These are phyloP conservation scores for Agapostemon virescens DNA, from an alignment of 2,888 invertebrate species.

Conservation along the genomic window DNA sequence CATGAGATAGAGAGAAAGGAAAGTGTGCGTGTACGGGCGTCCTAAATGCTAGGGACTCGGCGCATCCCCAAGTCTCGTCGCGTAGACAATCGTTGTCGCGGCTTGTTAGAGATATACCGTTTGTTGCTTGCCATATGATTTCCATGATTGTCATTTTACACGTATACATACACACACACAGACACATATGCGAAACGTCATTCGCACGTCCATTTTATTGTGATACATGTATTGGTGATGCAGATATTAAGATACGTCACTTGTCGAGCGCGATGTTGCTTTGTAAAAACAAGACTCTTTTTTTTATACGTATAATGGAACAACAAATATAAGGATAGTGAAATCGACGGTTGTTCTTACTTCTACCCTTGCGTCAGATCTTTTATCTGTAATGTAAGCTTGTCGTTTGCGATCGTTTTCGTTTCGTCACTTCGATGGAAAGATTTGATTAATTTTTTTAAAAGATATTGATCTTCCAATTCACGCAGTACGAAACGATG, in stretches of 20 bases:
- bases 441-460: too few species aligned
- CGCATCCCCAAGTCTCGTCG: slow-evolving; percentile 26
- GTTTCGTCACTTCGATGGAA: too few species aligned
- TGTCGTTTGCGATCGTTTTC: too few species aligned
- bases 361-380: background rate
- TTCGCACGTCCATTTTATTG: slow-evolving; percentile 72
- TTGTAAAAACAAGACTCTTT: slow-evolving; percentile 62
- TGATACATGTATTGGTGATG: slow-evolving; percentile 62
- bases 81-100: slow-evolving; percentile 37
- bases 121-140: slow-evolving; percentile 58
- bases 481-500: too few species aligned
- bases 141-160: slow-evolving; percentile 57
- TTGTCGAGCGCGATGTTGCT: slow-evolving; percentile 52
- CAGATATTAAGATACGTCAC: slow-evolving; percentile 53
- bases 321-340: slow-evolving; percentile 55
- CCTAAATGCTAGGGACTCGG: slow-evolving; percentile 4
- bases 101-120: slow-evolving; percentile 36
- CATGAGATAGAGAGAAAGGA: background rate
- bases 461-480: too few species aligned
- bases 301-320: slow-evolving; percentile 65
- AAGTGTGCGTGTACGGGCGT: background rate
- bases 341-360: background rate
- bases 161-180: slow-evolving; percentile 51
- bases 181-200: slow-evolving; percentile 51
- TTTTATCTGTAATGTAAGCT: background rate